Evolutionary conservation across 1,140 invertebrate genomes (phyloP), one percentile per base, ranked within the genome.

Genomic region (Drosophila tani): DNA sequence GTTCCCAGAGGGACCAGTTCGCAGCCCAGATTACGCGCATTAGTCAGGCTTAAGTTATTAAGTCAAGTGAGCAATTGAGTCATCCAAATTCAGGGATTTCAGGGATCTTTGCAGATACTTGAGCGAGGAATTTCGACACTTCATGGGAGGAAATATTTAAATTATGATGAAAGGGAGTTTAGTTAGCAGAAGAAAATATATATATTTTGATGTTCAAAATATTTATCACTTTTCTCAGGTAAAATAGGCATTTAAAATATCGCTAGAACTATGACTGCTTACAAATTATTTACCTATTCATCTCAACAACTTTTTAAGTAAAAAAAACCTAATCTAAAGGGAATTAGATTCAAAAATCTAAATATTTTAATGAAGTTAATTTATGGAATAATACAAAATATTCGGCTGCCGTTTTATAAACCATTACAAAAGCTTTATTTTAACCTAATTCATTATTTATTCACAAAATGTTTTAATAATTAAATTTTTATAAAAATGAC

Each of bases 61-160:
- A 69, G 64, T 82, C 69, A 86, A 86, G 82, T 79, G 75, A 51
- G 63, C 73, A 73, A 82, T 86, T 79, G 63, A 64, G 79, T 24
- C 24, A 51, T 75, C 60, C 15, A 35, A 21, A 12, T 9, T 50
- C 19, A 7, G 19, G 41, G 46, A 51, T 17, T 32, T 35, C 46
- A 24, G 27, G 41, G 15, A 47, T 24, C 57, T 35, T 27, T 35
- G 29, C 29, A 71, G 63, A 63, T 47, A 51, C 45, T 58, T 71
- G 5, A 17, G 29, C 15, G 19, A 19, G 27, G 35, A 14, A 71
- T 19, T 14, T 35, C 1, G 35, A 19, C 8, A 35, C 27, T 38
- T 14, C 53, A 70, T 73, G 53, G 45, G 53, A 73, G 43, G 11
- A 29, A 11, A 12, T 29, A 15, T 21, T 55, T 15, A 55, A 40